Base-by-base conservation (phyloP, 2,888 invertebrate genomes). In the Blastobasis lacticolella region DNA sequence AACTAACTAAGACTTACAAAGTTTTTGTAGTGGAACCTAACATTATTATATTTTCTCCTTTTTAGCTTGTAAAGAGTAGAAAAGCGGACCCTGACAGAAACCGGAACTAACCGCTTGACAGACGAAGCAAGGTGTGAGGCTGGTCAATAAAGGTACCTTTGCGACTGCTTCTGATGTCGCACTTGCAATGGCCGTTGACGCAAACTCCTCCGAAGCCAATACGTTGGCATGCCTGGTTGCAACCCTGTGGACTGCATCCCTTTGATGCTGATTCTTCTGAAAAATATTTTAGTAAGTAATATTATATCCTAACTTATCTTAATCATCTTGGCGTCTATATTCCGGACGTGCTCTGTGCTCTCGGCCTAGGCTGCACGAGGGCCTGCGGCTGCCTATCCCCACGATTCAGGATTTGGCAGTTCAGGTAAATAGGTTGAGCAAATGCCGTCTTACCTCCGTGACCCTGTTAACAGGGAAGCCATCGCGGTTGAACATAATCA, bases 191-290 rank as follows among this genome's bases (percentile, higher is more conserved):
- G 40, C 62, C 67, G 0, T 61, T 58, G 5, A 67, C 64, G 56
- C 73, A 75, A 1, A 52, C 60, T 0, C 73, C 74, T 0, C 70
- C 66, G 46, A 71, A 70, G 6, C 67, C 66, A 5, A 71, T 58
- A 3, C 61, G 55, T 4, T 64, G 67, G 52, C 75, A 78, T 1
- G 57, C 51, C 49, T 70, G 71, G n/a, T 71, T 63, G 48, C 75
- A 76, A 2, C 54, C 63, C 45, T 42, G 48, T 37, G 49, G 52
- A 49, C 64, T 58, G 52, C 74, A 73, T 6, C 50, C 47, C 52
- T 10, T 10, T 43, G 6, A 56, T 8, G 5, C 10, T 3, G 37
- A 38, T 38, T 41, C 38, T 36, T 23, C n/a, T 44, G 38, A n/a
- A 7, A 9, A 8, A 7, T 41, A 7, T 41, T 41, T 41, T 1